These are phyloP conservation scores for Falcunculus frontatus DNA, from an alignment of 2,113 vertebrate genomes.

Conservation along the genomic window DNA sequence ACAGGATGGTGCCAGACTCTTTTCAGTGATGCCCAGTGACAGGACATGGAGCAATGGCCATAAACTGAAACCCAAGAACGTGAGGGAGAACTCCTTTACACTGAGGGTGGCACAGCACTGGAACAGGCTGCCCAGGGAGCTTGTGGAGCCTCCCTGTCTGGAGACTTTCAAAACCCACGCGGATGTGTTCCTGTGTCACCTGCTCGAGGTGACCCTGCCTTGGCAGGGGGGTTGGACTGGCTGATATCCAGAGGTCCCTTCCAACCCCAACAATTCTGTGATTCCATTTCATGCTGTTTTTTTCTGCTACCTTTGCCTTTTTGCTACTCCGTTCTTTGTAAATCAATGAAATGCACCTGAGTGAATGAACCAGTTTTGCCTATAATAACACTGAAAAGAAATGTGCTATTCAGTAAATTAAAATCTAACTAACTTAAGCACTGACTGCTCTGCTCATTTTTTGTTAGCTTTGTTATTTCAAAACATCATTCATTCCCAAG, in stretches of 20 bases:
- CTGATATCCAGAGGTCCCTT: neutral
- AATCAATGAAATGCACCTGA: neutral
- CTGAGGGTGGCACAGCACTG: neutral
- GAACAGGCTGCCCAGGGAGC: accelerated
- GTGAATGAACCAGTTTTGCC: neutral
- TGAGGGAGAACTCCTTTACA: accelerated
- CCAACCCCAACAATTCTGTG: neutral
- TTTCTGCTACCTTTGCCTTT: neutral
- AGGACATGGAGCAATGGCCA: neutral
- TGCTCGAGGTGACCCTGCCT: neutral
- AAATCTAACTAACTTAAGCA: neutral
- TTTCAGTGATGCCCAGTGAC: neutral
- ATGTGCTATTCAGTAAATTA: neutral
- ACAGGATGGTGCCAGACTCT: neutral
- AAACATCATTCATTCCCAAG: neutral
- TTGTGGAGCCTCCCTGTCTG: accelerated
- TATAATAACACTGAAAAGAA: neutral
- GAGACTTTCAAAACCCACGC: neutral
- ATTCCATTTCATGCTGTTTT: neutral
- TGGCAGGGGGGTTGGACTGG: accelerated
- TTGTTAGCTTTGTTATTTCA: neutral
- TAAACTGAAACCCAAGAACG: neutral
- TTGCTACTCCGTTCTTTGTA: neutral
- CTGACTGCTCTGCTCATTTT: neutral
- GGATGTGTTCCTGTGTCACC: accelerated